A percentile compares a stretch with the other conserved stretches of the same genome.
Conservation (phyloP, 2,888 invertebrate species). For the Sphecodes monilicornis region DNA sequence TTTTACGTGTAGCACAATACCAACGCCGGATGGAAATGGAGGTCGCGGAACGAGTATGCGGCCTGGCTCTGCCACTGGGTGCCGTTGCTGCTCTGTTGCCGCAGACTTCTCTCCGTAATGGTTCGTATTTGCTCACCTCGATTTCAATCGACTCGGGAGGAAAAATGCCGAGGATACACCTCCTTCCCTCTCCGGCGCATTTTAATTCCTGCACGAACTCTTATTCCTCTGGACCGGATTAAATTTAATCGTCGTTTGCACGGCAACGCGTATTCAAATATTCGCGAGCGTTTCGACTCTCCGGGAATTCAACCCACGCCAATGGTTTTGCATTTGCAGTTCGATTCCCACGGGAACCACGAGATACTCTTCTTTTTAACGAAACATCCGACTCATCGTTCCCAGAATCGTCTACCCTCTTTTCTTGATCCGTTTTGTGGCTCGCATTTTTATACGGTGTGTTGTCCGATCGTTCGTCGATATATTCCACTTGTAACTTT, state of each 20-base stretch:
- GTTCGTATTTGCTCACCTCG: conserved; percentile 49
- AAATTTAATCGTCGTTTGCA: conserved; percentile 45
- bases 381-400: conserved; percentile 8
- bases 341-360: not conserved
- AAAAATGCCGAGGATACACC: conserved; percentile 34
- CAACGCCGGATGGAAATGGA: conserved; percentile 48
- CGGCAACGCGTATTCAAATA: conserved; percentile 14
- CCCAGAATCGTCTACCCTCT: not conserved
- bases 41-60: conserved; percentile 42
- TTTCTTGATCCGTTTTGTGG: not conserved
- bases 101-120: conserved; percentile 28
- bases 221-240: conserved; percentile 36
- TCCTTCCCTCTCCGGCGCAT: not conserved
- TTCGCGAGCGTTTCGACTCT: not conserved
- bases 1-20: conserved; percentile 46
- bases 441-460: not conserved
- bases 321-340: not conserved
- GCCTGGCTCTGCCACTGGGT: not conserved
- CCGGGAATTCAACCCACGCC: not conserved
- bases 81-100: not conserved
- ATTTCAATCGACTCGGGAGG: conserved; percentile 46
- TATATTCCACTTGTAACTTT: not conserved
- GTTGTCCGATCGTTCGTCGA: not conserved
- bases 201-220: conserved; percentile 44
- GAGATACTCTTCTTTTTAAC: not conserved